Base-by-base conservation (phyloP, 2,797 vertebrate species). In the Pelobates cultripes region DNA sequence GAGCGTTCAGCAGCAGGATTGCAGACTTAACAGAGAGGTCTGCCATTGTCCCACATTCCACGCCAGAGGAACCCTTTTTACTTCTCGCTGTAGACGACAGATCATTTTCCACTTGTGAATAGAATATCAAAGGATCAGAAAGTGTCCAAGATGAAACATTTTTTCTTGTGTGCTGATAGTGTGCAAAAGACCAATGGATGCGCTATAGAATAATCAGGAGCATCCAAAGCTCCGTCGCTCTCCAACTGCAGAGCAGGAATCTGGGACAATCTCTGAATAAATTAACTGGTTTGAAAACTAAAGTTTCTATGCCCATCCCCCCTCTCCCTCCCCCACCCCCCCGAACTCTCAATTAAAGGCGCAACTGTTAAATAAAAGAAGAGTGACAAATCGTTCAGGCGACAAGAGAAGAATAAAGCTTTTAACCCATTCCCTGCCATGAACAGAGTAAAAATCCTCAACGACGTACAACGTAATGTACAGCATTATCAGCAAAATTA, bases 241-340 rank as follows among this genome's bases (percentile, higher is more conserved):
- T 64, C 66, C 12, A 57, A 70, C 60, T 4, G 53, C 44, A 74
- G 43, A 57, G 47, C 9, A 28, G n/a, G 51, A 71, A 75, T 64
- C 70, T 60, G 75, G 76, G 75, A 42, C 75, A 83, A 82, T 69
- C 72, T 75, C 42, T 75, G 79, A 67, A 80, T 80, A 75, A 69
- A 75, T 78, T 73, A 72, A 42, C 47, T 3, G 64, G 4, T 17
- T 13, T 42, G 17, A 55, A 68, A 57, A 43, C 10, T 14, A 15
- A n/a, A n/a, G 51, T 51, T 64, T 64, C 61, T 64, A 3, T 7
- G 12, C 61, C 61, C 17, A 17, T 40, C 61, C 61, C 9, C 15
- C 13, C 61, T 4, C 15, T 7, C 17, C 17, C 42, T 13, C 44
- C 75, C 75, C 53, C 51, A 1, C 55, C 55, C 55, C 13, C 63